A percentile compares a stretch with the other conserved stretches of the same genome.
phyloP scores from a whole-genome alignment of 2,797 vertebrate genomes.

The Vultur gryphus region DNA sequence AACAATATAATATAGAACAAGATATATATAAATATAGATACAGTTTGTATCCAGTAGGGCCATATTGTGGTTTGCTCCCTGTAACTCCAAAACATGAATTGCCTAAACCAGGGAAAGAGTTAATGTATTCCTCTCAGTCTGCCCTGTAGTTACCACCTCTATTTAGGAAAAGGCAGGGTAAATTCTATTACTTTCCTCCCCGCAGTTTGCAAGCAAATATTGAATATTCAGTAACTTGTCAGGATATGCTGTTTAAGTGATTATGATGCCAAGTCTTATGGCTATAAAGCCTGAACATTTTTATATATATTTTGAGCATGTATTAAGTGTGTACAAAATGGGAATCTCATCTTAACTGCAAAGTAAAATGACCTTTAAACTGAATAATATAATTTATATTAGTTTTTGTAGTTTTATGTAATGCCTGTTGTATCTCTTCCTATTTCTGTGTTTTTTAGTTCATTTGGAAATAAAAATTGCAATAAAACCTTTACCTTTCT shows the following conservation, averaged over 20 bases:
- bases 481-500: neutral
- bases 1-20: neutral
- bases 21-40: no score
- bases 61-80: neutral
- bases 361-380: neutral
- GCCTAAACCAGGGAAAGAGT: neutral
- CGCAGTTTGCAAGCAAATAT: neutral
- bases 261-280: neutral
- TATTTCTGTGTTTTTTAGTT: neutral
- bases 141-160: neutral
- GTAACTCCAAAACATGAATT: neutral
- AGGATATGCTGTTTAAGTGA: neutral
- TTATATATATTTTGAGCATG: neutral
- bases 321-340: neutral
- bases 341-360: neutral
- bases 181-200: neutral
- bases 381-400: neutral
- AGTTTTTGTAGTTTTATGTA: neutral
- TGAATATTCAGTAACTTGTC: neutral
- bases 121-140: neutral
- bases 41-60: neutral
- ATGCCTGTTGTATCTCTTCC: neutral
- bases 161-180: neutral
- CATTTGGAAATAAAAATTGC: neutral
- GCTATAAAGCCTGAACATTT: neutral